Evolutionary conservation across 2,797 vertebrate species (phyloP).

Genomic region (Lacerta viridis): DNA sequence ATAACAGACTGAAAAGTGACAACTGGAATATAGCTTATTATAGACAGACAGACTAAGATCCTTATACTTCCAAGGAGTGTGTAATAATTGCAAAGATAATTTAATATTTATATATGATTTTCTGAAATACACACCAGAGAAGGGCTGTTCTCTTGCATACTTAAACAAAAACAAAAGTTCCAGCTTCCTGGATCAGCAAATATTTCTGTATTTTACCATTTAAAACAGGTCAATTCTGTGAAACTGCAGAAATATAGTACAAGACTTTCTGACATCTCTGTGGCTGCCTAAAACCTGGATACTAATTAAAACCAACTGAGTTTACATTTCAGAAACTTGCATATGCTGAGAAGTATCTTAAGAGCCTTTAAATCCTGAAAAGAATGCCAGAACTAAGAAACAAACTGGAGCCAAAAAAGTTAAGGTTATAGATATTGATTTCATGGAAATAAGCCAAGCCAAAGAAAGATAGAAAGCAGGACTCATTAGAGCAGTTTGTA

Average conservation of each 20-base stretch:
- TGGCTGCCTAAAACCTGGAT: background rate
- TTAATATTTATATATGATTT: constrained; percentile 5
- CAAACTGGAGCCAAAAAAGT: background rate
- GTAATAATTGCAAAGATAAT: background rate
- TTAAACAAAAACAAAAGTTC: background rate
- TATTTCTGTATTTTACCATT: background rate
- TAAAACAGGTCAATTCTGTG: constrained; percentile 5
- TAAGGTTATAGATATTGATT: background rate
- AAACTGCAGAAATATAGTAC: background rate
- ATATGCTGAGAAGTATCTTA: constrained; percentile 10
- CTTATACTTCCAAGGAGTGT: background rate
- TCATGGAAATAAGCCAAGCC: background rate
- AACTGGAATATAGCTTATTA: background rate
- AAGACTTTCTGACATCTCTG: background rate
- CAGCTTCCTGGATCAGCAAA: background rate
- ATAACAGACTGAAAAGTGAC: background rate
- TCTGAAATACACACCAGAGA: background rate
- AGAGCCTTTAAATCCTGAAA: background rate
- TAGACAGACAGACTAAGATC: background rate
- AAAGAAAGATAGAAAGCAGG: constrained; percentile 1
- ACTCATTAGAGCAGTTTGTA: background rate
- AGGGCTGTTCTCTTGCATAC: background rate
- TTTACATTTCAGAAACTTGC: constrained; percentile 4
- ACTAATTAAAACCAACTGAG: constrained; percentile 6
- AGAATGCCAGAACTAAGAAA: constrained; percentile 11